Base-by-base conservation (phyloP, 2,888 invertebrate species). In the Drosophila tanythrix region DNA sequence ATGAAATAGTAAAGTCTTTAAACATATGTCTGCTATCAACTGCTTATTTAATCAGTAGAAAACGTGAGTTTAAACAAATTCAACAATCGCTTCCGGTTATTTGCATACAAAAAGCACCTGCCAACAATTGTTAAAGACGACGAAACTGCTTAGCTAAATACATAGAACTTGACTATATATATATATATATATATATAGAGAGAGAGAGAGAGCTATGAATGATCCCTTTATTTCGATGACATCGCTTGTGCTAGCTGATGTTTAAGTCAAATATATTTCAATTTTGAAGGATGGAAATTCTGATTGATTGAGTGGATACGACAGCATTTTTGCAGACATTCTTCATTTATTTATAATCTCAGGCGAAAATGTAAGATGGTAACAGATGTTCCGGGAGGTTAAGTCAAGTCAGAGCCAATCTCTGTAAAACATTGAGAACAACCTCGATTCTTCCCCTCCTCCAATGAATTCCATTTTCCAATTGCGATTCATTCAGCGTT, bases 41-140 rank as follows among this genome's bases (percentile, higher is more conserved):
- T 21, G 48, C 40, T 18, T 5, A 15, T n/a, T 25, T 75, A 70
- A 75, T 80, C 80, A 21, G 53, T 10, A 2, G 8, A 60, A 79
- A 80, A 77, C 77, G 77, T 77, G 77, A 63, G 66, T 43, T 48
- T 55, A 4, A 27, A 46, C 48, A 48, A 38, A 53, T 59, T 40
- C 2, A 21, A 48, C 58, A 69, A 79, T 50, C 60, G 48, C 59
- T 77, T 80, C 80, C 80, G 70, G 66, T 43, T 43, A 31, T 21
- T 33, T 27, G 46, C 46, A 48, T 36, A 11, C 18, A 21, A 1
- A 31, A 63, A 72, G 18, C 64, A 79, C 63, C 64, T 74, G 69
- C 48, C 48, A 10, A 25, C 25, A 43, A 25, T 43, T 57, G 63
- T 73, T 63, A 73, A 72, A 27, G 7, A 3, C 15, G 25, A 4